Evolutionary conservation across 2,113 vertebrate species (phyloP).

Genomic region (Perca flavescens): DNA sequence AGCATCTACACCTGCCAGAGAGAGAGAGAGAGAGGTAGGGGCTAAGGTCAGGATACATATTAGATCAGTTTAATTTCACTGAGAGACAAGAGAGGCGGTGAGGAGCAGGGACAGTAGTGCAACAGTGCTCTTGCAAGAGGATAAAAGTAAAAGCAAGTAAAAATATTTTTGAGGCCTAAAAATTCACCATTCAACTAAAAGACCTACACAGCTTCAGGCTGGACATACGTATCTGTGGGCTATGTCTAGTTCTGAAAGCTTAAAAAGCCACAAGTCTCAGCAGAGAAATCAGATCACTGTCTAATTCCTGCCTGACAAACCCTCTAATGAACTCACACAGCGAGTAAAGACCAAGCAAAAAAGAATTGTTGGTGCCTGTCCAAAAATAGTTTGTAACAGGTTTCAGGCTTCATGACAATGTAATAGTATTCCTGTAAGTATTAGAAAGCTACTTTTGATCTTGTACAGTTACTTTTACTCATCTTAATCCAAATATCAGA

Average conservation of each 20-base stretch:
- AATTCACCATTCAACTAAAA: background rate
- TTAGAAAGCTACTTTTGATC: background rate
- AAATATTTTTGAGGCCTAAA: background rate
- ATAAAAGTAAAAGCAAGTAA: background rate
- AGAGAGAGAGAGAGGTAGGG: conserved; percentile 24
- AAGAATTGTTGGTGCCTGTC: background rate
- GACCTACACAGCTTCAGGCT: background rate
- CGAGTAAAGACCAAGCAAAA: background rate
- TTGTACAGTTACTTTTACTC: background rate
- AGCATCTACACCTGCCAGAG: conserved; percentile 82
- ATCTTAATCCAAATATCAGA: background rate
- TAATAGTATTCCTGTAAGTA: background rate
- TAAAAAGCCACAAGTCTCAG: conserved; percentile 27
- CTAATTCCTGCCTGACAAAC: conserved; percentile 22
- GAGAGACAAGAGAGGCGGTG: conserved; percentile 15
- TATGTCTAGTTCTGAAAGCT: conserved; percentile 28
- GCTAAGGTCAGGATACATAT: conserved; percentile 42
- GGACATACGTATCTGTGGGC: background rate
- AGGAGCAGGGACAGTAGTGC: conserved; percentile 7
- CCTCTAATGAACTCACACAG: conserved; percentile 17
- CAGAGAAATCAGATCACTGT: conserved; percentile 26
- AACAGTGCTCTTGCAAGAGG: background rate
- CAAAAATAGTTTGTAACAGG: background rate
- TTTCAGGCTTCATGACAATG: background rate
- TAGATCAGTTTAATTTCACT: conserved; percentile 45